A percentile compares a stretch with the other conserved stretches of the same genome.
phyloP scores from a whole-genome alignment of 2,888 invertebrate species.

The Heteropelma amictum region DNA sequence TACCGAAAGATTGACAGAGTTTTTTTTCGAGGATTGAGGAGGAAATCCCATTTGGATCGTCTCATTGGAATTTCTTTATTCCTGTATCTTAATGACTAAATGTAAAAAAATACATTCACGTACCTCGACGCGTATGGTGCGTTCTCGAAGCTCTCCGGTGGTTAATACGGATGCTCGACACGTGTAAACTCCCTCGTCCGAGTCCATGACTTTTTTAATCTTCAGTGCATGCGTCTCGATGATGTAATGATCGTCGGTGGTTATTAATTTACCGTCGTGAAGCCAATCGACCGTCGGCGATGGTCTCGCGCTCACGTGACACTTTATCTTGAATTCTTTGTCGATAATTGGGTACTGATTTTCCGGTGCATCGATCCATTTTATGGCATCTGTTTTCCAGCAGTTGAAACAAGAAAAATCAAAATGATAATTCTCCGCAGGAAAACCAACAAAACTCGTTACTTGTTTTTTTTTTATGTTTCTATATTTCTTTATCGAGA shows the following conservation, averaged over 20 bases:
- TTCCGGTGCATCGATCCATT: conserved; percentile 91
- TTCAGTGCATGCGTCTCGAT: conserved; percentile 87
- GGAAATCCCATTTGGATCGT: not conserved
- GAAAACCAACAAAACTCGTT: not conserved
- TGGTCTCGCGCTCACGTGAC: conserved; percentile 91
- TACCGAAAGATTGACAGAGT: no score
- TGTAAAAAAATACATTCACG: conserved; percentile 41
- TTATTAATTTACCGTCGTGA: conserved; percentile 86
- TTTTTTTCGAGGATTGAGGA: no score
- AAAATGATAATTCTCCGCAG: not conserved
- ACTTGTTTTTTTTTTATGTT: not conserved
- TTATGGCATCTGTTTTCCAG: conserved; percentile 86
- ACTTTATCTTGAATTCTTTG: conserved; percentile 87
- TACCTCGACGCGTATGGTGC: conserved; percentile 89
- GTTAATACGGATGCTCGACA: conserved; percentile 91
- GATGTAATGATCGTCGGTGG: conserved; percentile 85
- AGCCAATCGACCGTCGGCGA: conserved; percentile 92
- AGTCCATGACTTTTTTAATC: conserved; percentile 87
- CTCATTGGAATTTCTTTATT: not conserved
- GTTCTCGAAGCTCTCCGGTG: conserved; percentile 88
- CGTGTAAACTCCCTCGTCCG: conserved; percentile 92
- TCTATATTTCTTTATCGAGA: no score
- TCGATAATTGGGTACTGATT: conserved; percentile 90
- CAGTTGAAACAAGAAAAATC: not conserved
- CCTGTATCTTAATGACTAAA: not conserved